Evolutionary conservation across 2,888 invertebrate genomes (phyloP).

Genomic region (Spodoptera exigua): DNA sequence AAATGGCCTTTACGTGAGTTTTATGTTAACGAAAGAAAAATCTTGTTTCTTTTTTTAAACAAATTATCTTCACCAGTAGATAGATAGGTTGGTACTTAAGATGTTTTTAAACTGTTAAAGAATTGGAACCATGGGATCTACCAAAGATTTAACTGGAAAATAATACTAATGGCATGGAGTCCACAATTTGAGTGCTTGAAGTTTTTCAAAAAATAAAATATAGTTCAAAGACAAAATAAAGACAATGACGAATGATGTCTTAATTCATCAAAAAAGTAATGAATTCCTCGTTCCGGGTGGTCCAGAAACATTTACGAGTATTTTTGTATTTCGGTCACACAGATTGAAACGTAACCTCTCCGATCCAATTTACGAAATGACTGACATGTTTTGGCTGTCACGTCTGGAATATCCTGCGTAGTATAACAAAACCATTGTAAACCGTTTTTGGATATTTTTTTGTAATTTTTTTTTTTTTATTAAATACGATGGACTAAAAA

Average conservation of each 20-base stretch:
- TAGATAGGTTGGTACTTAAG: no score
- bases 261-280: slow-evolving; percentile 24
- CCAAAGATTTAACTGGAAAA: no score
- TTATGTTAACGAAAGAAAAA: neutral
- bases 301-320: slow-evolving; percentile 36
- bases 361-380: slow-evolving; percentile 38
- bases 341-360: slow-evolving; percentile 30
- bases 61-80: no score
- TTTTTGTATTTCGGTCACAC: slow-evolving; percentile 25
- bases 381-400: slow-evolving; percentile 25
- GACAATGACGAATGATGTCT: no score
- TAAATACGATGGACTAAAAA: no score
- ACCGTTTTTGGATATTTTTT: neutral
- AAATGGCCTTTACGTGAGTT: neutral
- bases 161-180: no score
- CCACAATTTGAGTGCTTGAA: no score
- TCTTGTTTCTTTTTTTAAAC: no score
- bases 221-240: neutral
- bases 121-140: no score
- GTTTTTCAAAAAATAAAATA: no score
- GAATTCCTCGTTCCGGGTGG: slow-evolving; percentile 30
- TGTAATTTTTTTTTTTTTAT: neutral
- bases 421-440: slow-evolving; percentile 4
- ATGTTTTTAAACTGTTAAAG: no score
- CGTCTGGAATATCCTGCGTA: slow-evolving; percentile 16